Evolutionary conservation across 2,888 invertebrate genomes (phyloP), one percentile per base, ranked within the genome.

Genomic region (Morpho helenor): DNA sequence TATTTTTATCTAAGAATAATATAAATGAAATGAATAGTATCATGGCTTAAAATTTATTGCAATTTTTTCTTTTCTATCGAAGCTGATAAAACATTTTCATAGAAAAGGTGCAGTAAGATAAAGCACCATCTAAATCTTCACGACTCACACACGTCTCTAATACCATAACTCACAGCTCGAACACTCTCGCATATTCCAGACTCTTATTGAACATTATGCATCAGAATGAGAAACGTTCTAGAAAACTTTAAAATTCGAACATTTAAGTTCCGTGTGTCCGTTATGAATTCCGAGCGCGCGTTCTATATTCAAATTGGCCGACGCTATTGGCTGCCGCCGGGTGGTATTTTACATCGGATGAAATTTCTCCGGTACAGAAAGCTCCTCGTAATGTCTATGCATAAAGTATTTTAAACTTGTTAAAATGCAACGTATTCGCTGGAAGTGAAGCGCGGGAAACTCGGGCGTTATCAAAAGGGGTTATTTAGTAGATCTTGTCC

Each of bases 341-440:
- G 69, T 68, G 84, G 73, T 74, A 74, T 75, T 79, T 76, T 76
- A 74, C 78, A 74, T 76, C 67, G 75, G 75, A 74, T 73, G 75
- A 74, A 77, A 80, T 77, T 76, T 74, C 71, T 68, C 68, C 69
- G 68, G 70, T 69, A 74, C 71, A 76, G 80, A 80, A 76, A 79
- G 78, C 80, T 77, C 62, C 68, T 67, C 71, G 80, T 87, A 87
- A 86, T 84, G 79, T 87, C 88, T 86, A 87, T 88, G 88, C 87
- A 88, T 88, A 89, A 88, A 88, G 85, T 87, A 88, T 88, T 87
- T 84, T 82, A 81, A 87, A 87, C 84, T 87, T 82, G 87, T 87
- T 87, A 82, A 87, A 87, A 88, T 88, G 86, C 87, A 88, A 84
- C 84, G 84, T 82, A 80, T 82, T 83, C 77, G 53, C 58, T 58